A percentile compares a stretch with the other conserved stretches of the same genome.
These are phyloP conservation scores for Drosophila willistoni DNA, from an alignment of 1,140 invertebrate genomes.

Conservation along the genomic window DNA sequence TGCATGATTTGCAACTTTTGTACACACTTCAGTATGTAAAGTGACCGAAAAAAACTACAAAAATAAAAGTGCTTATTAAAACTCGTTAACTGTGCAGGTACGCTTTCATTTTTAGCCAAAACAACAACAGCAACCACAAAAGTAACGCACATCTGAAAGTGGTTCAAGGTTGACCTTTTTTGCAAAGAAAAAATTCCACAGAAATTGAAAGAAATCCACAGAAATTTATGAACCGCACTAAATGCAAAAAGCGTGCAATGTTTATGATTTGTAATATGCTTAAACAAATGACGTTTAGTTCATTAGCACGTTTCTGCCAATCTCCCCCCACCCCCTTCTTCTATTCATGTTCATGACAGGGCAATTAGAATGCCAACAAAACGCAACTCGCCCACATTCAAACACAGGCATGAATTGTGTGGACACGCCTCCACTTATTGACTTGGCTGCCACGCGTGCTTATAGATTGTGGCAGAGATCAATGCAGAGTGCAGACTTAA, in stretches of 20 bases:
- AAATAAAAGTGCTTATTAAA: conserved; percentile 42
- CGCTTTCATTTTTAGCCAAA: conserved; percentile 53
- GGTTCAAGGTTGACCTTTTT: conserved; percentile 61
- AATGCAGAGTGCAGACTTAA: conserved; percentile 46
- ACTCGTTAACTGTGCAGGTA: conserved; percentile 42
- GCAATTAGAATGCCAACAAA: conserved; percentile 70
- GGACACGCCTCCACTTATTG: conserved; percentile 24
- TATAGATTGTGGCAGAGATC: conserved; percentile 24
- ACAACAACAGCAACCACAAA: conserved; percentile 7
- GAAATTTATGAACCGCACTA: conserved; percentile 21
- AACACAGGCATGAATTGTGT: conserved; percentile 26
- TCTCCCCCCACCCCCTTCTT: neutral
- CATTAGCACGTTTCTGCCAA: conserved; percentile 26
- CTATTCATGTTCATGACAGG: conserved; percentile 38
- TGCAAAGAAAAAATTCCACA: conserved; percentile 44
- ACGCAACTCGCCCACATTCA: conserved; percentile 51
- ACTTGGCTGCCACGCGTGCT: conserved; percentile 43
- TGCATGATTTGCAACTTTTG: conserved; percentile 33
- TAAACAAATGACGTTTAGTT: conserved; percentile 29
- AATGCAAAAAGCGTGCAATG: conserved; percentile 45
- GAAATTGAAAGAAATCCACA: conserved; percentile 17
- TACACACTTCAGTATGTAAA: conserved; percentile 36
- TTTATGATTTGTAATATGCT: conserved; percentile 35
- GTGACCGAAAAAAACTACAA: neutral
- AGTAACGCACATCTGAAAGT: conserved; percentile 43